These are phyloP conservation scores for Drosophila ogumai DNA, from an alignment of 1,140 invertebrate species.

Conservation along the genomic window DNA sequence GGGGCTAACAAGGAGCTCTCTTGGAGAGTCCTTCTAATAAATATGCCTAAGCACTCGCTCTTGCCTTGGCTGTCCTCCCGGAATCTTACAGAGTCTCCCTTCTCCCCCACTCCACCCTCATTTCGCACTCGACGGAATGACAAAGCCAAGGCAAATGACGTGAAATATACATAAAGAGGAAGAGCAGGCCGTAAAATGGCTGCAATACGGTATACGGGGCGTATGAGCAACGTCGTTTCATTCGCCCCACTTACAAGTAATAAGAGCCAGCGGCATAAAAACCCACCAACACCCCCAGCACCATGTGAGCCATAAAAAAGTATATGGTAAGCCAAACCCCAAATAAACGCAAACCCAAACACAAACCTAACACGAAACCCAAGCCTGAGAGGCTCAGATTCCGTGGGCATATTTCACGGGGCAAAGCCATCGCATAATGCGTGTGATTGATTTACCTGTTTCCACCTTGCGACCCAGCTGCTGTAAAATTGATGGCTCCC, in stretches of 20 bases:
- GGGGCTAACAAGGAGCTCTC: constrained; percentile 66
- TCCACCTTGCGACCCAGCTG: constrained; percentile 48
- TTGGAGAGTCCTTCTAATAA: constrained; percentile 50
- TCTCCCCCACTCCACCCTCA: neutral
- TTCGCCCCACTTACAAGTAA: constrained; percentile 73
- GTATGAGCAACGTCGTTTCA: constrained; percentile 57
- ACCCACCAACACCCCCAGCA: constrained; percentile 40
- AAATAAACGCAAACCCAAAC: constrained; percentile 40
- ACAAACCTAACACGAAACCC: constrained; percentile 4
- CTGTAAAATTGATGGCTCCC: constrained; percentile 69
- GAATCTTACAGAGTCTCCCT: neutral
- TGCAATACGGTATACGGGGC: constrained; percentile 49
- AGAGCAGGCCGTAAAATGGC: constrained; percentile 65
- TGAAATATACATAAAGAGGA: constrained; percentile 63
- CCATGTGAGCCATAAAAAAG: constrained; percentile 72
- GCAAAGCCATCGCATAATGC: constrained; percentile 72
- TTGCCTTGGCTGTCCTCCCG: constrained; percentile 8
- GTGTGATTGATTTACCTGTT: constrained; percentile 77
- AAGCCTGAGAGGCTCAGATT: constrained; percentile 27
- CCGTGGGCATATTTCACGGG: constrained; percentile 46
- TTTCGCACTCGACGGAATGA: constrained; percentile 54
- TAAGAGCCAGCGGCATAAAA: constrained; percentile 73
- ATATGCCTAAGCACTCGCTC: constrained; percentile 49
- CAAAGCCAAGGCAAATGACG: constrained; percentile 72
- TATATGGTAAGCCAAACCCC: constrained; percentile 54